Evolutionary conservation across 2,797 vertebrate genomes (phyloP).

Genomic region (Halcyon leucocephala): DNA sequence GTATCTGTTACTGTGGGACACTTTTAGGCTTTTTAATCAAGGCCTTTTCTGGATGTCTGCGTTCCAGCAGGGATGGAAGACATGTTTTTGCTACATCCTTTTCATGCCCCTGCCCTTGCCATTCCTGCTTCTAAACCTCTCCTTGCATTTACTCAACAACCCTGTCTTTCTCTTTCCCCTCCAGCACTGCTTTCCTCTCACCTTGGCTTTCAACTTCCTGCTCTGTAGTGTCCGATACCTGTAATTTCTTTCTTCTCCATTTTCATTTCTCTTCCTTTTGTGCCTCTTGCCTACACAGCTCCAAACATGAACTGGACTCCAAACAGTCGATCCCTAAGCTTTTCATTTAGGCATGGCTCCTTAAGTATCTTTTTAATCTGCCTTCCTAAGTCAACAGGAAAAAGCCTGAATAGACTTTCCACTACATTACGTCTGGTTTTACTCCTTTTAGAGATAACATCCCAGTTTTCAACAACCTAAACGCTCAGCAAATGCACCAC

Average conservation of each 20-base stretch:
- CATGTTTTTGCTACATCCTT: not conserved
- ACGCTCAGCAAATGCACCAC: not conserved
- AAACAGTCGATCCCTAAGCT: not conserved
- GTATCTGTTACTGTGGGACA: fast-evolving
- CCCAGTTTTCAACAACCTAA: not conserved
- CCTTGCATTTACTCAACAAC: not conserved
- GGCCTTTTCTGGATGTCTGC: not conserved
- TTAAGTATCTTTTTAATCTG: not conserved
- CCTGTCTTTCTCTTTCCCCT: not conserved
- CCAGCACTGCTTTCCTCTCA: not conserved
- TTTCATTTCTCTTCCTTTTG: not conserved
- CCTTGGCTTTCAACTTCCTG: not conserved
- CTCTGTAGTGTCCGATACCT: not conserved
- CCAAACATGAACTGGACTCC: not conserved
- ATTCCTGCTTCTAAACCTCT: not conserved
- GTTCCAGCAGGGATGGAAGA: not conserved
- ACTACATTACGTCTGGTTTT: not conserved
- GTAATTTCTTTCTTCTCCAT: not conserved
- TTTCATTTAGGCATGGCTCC: not conserved
- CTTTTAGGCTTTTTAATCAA: not conserved
- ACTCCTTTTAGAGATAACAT: not conserved
- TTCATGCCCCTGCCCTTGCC: not conserved
- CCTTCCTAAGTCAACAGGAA: not conserved
- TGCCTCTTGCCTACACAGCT: not conserved
- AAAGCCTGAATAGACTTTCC: not conserved